Conservation (phyloP, 2,797 vertebrate genomes). For the Falco cherrug region DNA sequence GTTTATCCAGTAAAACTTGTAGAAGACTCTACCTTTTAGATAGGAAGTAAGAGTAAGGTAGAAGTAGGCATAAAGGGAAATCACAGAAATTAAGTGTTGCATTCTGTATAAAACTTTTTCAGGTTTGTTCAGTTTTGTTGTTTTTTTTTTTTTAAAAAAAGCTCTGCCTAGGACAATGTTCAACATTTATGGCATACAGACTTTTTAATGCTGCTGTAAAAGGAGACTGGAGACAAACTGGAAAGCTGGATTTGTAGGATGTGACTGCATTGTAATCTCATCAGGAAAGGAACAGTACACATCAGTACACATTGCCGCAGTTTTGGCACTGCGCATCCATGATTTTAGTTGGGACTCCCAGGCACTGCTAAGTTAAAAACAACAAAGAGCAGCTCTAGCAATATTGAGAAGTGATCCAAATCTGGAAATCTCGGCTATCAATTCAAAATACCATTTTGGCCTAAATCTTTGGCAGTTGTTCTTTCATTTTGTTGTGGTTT, state of each 20-base stretch:
- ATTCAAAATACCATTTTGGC: neutral
- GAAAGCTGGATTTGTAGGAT: neutral
- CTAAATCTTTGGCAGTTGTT: neutral
- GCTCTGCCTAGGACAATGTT: neutral
- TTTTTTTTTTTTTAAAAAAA: neutral
- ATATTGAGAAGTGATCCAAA: neutral
- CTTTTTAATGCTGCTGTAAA: neutral
- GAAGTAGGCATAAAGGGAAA: neutral
- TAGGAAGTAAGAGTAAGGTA: neutral
- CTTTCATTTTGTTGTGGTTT: neutral
- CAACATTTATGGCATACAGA: neutral
- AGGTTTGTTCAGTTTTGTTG: neutral
- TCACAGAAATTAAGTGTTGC: neutral
- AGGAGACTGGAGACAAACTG: neutral
- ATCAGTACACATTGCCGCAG: neutral
- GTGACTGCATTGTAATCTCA: neutral
- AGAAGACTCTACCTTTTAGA: neutral
- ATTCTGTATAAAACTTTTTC: neutral
- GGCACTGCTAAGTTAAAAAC: neutral
- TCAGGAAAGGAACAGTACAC: neutral
- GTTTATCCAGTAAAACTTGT: neutral
- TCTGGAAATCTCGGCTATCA: neutral
- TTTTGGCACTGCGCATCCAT: neutral
- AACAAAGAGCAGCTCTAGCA: neutral
- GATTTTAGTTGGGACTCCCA: neutral